These are phyloP conservation scores for Microtus oregoni DNA, from an alignment of 2,113 vertebrate genomes.

Conservation along the genomic window DNA sequence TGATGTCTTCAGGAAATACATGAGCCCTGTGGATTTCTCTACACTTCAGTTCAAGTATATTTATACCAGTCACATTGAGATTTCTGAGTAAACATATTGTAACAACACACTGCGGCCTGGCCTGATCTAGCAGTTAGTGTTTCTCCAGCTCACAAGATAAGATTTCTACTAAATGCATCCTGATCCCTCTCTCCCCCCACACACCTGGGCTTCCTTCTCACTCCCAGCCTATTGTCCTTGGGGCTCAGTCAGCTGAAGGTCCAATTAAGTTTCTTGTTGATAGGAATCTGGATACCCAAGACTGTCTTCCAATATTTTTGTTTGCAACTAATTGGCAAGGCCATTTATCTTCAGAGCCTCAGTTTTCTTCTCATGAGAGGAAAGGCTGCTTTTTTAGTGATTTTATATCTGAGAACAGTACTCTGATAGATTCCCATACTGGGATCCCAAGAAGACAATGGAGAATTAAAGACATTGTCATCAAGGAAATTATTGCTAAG, in stretches of 20 bases:
- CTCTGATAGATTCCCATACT: neutral
- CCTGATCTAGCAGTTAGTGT: neutral
- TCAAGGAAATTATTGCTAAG: slow-evolving; percentile 24
- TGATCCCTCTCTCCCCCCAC: too few relatives aligned
- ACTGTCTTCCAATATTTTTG: neutral
- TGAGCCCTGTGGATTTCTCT: neutral
- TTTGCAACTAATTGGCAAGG: neutral
- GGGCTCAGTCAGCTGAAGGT: neutral
- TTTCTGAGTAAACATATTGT: neutral
- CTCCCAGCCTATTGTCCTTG: neutral
- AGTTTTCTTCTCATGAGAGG: slow-evolving; percentile 28
- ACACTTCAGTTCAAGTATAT: neutral
- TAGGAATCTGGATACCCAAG: neutral
- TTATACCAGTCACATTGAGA: neutral
- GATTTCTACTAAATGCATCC: neutral
- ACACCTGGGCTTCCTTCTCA: neutral
- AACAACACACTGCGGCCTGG: neutral
- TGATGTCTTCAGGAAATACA: neutral
- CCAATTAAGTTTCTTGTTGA: neutral
- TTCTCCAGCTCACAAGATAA: neutral
- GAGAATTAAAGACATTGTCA: neutral
- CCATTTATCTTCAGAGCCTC: neutral
- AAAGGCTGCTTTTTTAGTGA: neutral
- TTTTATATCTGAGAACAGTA: neutral
- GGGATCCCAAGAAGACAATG: neutral